Percentiles rank a stretch among this genome's conserved stretches.
phyloP scores from a whole-genome alignment of 1,140 invertebrate species.

The Caenorhabditis tropicalis region DNA sequence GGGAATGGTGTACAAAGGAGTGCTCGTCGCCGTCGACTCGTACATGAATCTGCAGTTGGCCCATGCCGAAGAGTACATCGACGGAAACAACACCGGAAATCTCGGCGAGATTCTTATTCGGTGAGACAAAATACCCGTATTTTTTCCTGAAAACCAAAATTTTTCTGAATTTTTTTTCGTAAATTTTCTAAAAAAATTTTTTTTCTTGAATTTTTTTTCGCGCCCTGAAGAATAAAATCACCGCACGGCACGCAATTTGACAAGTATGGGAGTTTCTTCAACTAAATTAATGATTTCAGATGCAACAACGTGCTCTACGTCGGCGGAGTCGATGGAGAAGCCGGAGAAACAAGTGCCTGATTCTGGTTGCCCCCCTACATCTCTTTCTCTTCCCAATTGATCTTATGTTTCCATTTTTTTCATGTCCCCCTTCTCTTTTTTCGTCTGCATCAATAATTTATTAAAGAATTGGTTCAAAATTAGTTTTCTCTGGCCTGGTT shows the following conservation, averaged over 20 bases:
- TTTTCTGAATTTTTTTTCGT: slow-evolving; percentile 40
- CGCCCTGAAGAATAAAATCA: too few relatives aligned
- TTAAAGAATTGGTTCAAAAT: neutral
- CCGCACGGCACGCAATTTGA: too few relatives aligned
- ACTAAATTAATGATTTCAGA: slow-evolving; percentile 69
- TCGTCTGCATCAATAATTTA: too few relatives aligned
- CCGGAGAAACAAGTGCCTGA: slow-evolving; percentile 32
- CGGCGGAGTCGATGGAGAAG: slow-evolving; percentile 89
- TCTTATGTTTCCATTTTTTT: neutral
- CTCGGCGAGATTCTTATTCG: slow-evolving; percentile 95
- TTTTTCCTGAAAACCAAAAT: neutral
- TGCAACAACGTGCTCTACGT: slow-evolving; percentile 99
- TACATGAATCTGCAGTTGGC: slow-evolving; percentile 99
- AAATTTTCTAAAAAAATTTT: neutral
- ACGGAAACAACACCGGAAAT: slow-evolving; percentile 87
- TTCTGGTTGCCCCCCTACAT: neutral
- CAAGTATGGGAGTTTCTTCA: neutral
- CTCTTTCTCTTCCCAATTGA: slow-evolving; percentile 7
- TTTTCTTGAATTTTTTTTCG: neutral
- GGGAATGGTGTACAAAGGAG: slow-evolving; percentile 98
- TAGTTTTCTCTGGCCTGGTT: too few relatives aligned
- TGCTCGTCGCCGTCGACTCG: slow-evolving; percentile 93
- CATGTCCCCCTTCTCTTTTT: too few relatives aligned
- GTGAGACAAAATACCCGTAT: slow-evolving; percentile 61
- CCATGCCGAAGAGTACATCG: slow-evolving; percentile 96